Evolutionary conservation across 2,888 invertebrate genomes (phyloP), one percentile per base, ranked within the genome.

Genomic region (Chironomus tentans): DNA sequence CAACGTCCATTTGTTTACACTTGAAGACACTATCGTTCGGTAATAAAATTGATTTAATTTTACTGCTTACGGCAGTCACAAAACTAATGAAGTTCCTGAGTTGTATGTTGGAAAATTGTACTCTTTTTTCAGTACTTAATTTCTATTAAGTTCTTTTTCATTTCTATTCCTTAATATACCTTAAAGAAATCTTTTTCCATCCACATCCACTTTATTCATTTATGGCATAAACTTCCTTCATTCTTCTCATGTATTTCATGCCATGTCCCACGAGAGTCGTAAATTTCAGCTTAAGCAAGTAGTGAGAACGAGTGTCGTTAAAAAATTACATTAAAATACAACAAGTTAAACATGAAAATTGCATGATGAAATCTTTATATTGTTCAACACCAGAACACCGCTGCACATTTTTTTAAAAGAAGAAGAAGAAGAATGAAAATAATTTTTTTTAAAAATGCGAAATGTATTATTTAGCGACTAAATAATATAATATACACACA

Each of bases 41-140:
- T 47, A 46, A 21, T 74, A 65, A 65, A 74, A 74, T 74, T 74
- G 74, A 74, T 74, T 74, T 68, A 74, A 74, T 74, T 74, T 74
- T 22, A 65, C 62, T 73, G 61, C 71, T 24, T 24, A 24, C 65
- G 50, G 56, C 50, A 71, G 72, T 62, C 65, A 24, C 65, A 24
- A 21, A 73, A 73, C 72, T 73, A 73, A 73, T 73, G 72, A 73
- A 73, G 50, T 73, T 61, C 38, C 68, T 18, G 18, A 22, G 38
- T 18, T 56, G 56, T 56, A 18, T 15, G n/a, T 56, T 15, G 56
- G 56, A 56, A 56, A 56, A 56, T 56, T 56, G 56, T 1, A 56
- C n/a, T 56, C 50, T 15, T 56, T 38, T 13, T 38, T 28, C 38
- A 28, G n/a, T 38, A 46, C 68, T 68, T 68, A 68, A 68, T 15